A percentile compares a stretch with the other conserved stretches of the same genome.
These are phyloP conservation scores for Myotis vivesi DNA, from an alignment of 2,797 vertebrate genomes.

Conservation along the genomic window DNA sequence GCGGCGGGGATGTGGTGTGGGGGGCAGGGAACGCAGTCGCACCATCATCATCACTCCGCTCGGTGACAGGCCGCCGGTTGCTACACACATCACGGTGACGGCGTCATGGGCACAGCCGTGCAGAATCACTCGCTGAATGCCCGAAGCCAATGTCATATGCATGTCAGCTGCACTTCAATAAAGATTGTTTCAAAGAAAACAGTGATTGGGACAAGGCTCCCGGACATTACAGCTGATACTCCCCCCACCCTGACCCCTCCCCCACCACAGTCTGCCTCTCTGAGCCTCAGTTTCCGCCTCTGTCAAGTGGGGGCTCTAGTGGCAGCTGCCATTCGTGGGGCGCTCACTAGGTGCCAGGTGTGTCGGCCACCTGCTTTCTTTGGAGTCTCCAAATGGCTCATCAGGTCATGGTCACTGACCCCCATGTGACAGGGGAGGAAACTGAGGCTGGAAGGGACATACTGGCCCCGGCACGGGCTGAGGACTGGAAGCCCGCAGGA, in stretches of 20 bases:
- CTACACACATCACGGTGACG: rapidly evolving
- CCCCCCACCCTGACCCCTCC: rapidly evolving
- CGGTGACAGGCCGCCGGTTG: neutral
- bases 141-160: neutral
- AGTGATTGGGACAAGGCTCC: neutral
- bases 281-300: conserved; percentile 17
- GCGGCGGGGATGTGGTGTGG: too few species aligned
- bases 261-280: rapidly evolving
- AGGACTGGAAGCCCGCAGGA: too few species aligned
- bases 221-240: rapidly evolving
- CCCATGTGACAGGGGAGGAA: neutral
- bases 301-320: neutral
- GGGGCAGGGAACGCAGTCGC: too few species aligned
- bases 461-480: neutral
- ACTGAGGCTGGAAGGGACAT: neutral
- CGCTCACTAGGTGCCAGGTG: neutral
- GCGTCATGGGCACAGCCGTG: too few species aligned
- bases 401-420: neutral
- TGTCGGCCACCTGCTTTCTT: neutral
- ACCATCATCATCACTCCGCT: rapidly evolving
- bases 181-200: neutral
- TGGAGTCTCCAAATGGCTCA: neutral
- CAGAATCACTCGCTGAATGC: neutral
- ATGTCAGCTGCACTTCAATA: neutral
- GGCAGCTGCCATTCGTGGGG: neutral